Evolutionary conservation across 1,140 invertebrate genomes (phyloP), one percentile per base, ranked within the genome.

Genomic region (Leptinotarsa undecemlineata): DNA sequence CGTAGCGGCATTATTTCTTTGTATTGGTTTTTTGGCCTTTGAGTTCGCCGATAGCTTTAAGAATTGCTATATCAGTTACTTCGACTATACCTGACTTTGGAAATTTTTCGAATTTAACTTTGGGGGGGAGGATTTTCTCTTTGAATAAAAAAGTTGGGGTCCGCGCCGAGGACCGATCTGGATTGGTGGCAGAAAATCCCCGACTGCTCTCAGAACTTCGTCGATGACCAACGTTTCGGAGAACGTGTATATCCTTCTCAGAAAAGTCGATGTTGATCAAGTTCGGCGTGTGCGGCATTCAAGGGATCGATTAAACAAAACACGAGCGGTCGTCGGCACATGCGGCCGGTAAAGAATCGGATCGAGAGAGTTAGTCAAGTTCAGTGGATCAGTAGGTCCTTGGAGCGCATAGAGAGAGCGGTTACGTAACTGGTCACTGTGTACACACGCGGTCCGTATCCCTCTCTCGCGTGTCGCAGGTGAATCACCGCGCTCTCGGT

Each of bases 371-470:
- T 64, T 60, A 72, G 71, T 72, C 71, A 72, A 72, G 71, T 72
- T 72, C 71, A 72, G 57, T 72, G 71, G 71, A 62, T 72, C 61
- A 72, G 71, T 72, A 72, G 71, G 71, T 72, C 71, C 48, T 63
- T 72, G 63, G 61, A 72, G 51, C 51, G 51, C 15, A 57, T 19
- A 57, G 51, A 14, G 17, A 64, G 63, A n/a, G 63, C 63, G 63
- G 63, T 64, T 57, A 42, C 33, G 33, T 42, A 42, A 61, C 60
- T n/a, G 60, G 17, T 13, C 20, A 17, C 60, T 20, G 60, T 20
- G 17, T 61, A 61, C 60, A 19, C 17, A n/a, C 60, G 60, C 17
- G 17, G 60, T n/a, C 17, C 17, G 17, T 6, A n/a, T 61, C 60
- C 11, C 60, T n/a, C 17, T 61, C 20, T 61, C 60, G 17, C 60